phyloP scores from a whole-genome alignment of 2,113 vertebrate species.

The Leptobrachium leishanense region DNA sequence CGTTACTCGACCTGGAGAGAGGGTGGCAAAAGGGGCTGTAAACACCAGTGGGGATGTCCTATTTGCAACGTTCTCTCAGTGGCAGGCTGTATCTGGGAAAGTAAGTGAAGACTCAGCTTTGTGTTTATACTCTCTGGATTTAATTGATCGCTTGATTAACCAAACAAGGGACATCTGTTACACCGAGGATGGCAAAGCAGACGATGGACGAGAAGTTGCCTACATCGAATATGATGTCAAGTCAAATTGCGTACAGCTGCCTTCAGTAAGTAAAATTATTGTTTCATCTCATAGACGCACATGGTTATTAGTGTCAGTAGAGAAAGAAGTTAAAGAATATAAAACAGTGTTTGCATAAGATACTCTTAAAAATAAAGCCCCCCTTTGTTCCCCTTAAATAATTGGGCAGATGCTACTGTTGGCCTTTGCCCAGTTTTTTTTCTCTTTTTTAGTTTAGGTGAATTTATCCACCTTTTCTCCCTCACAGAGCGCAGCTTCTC shows the following conservation, averaged over 20 bases:
- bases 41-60: constrained; percentile 66
- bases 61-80: constrained; percentile 84
- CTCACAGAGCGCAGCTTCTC: too few relatives aligned
- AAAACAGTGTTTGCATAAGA: too few relatives aligned
- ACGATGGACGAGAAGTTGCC: constrained; percentile 78
- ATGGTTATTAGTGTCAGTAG: too few relatives aligned
- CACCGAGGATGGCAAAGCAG: constrained; percentile 79
- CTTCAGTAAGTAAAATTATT: constrained; percentile 73
- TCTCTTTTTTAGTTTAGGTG: too few relatives aligned
- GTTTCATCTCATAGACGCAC: not conserved
- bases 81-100: constrained; percentile 65
- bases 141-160: constrained; percentile 83
- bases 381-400: too few relatives aligned
- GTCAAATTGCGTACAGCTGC: constrained; percentile 90
- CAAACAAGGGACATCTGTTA: constrained; percentile 90
- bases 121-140: constrained; percentile 83
- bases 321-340: too few relatives aligned
- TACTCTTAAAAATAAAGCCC: too few relatives aligned
- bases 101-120: constrained; percentile 84
- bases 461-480: too few relatives aligned
- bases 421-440: too few relatives aligned
- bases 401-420: too few relatives aligned
- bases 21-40: constrained; percentile 45
- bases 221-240: constrained; percentile 97
- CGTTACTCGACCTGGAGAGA: constrained; percentile 63